These are phyloP conservation scores for Falcunculus frontatus DNA, from an alignment of 2,113 vertebrate genomes.

Conservation along the genomic window DNA sequence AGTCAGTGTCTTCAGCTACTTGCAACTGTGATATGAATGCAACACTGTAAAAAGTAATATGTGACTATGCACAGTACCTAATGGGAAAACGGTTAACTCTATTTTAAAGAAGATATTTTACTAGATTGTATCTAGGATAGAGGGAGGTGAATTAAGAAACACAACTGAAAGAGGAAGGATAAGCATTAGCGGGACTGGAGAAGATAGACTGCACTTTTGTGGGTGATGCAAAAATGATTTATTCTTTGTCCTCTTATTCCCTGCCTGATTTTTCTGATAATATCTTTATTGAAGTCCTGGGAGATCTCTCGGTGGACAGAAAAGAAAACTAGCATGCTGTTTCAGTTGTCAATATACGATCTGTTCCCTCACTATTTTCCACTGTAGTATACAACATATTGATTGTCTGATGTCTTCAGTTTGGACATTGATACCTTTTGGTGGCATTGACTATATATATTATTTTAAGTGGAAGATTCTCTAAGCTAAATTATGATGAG, in stretches of 20 bases:
- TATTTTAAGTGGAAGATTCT: not conserved
- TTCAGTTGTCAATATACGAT: not conserved
- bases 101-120: not conserved
- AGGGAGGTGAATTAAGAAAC: not conserved
- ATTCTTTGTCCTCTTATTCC: not conserved
- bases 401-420: not conserved
- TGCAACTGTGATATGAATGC: not conserved
- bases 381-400: not conserved
- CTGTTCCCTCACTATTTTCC: not conserved
- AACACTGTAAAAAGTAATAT: not conserved
- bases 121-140: not conserved
- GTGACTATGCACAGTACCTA: not conserved
- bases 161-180: not conserved
- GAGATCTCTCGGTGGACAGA: not conserved
- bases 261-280: not conserved
- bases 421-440: not conserved
- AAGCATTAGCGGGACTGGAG: not conserved
- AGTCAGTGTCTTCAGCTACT: not conserved
- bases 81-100: not conserved
- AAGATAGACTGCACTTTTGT: not conserved
- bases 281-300: not conserved
- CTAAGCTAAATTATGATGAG: not conserved
- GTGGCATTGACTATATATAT: not conserved
- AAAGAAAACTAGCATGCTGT: not conserved
- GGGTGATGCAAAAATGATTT: not conserved